Percentiles rank a stretch among this genome's conserved stretches.
Evolutionary conservation across 2,888 invertebrate genomes (phyloP).

Genomic region (Loripinus fragilis): DNA sequence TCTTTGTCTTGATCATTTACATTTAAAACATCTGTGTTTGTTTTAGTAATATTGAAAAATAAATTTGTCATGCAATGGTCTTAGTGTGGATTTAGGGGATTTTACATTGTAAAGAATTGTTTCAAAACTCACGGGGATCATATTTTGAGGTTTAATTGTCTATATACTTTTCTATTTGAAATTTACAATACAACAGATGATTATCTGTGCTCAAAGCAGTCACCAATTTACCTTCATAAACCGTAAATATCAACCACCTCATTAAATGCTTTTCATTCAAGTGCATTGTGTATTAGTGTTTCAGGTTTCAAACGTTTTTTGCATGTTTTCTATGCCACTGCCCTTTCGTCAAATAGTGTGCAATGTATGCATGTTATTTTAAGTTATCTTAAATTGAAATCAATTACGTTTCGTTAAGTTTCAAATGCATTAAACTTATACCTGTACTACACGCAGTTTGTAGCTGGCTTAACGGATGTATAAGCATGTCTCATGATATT

Average conservation of each 20-base stretch:
- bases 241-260: background rate
- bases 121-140: slow-evolving; percentile 21
- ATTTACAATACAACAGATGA: slow-evolving; percentile 15
- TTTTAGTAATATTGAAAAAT: background rate
- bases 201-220: slow-evolving; percentile 9
- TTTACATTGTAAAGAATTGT: background rate
- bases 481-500: no score
- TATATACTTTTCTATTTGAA: slow-evolving; percentile 14
- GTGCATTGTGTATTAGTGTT: background rate
- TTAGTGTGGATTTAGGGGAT: background rate
- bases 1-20: background rate
- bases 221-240: background rate
- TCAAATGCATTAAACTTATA: no score
- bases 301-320: background rate
- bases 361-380: background rate
- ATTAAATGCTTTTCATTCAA: background rate
- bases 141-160: slow-evolving; percentile 16
- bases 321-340: background rate
- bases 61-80: slow-evolving; percentile 4
- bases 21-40: background rate
- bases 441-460: no score
- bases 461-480: no score
- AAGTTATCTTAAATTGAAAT: no score
- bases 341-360: background rate
- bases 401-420: no score